phyloP scores from a whole-genome alignment of 2,797 vertebrate species.

The Avahi laniger region DNA sequence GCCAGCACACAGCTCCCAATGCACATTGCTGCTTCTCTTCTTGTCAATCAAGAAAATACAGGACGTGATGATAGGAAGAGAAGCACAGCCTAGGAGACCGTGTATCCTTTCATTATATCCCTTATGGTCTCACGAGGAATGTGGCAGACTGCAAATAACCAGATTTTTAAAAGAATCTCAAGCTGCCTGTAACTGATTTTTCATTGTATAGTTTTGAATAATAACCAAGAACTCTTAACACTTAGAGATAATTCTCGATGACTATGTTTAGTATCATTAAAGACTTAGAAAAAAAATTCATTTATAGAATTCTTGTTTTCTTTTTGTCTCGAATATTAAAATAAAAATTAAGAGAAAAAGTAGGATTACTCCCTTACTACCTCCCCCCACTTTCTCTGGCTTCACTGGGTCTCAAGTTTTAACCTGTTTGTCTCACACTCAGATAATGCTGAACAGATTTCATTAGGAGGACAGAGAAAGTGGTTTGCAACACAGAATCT shows the following conservation, averaged over 20 bases:
- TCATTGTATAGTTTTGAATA: not conserved
- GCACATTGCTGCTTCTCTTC: not conserved
- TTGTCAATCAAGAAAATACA: not conserved
- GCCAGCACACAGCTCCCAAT: constrained; percentile 4
- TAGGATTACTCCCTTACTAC: not conserved
- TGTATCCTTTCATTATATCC: not conserved
- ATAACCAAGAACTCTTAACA: not conserved
- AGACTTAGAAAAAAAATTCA: not conserved
- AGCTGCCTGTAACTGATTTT: not conserved
- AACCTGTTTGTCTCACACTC: not conserved
- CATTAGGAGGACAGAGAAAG: not conserved
- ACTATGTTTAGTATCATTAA: not conserved
- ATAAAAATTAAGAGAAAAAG: not conserved
- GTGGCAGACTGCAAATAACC: not conserved
- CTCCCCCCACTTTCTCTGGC: not conserved
- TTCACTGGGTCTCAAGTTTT: not conserved
- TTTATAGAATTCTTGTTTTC: not conserved
- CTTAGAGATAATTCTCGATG: not conserved
- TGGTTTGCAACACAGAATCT: not conserved
- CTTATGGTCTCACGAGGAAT: not conserved
- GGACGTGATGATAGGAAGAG: not conserved
- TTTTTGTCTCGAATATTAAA: not conserved
- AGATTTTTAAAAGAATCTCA: not conserved
- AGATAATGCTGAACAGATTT: not conserved
- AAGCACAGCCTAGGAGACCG: not conserved